Percentiles rank a stretch among this genome's conserved stretches.
These are phyloP conservation scores for Pseudomyrmex gracilis DNA, from an alignment of 1,140 invertebrate genomes.

Conservation along the genomic window DNA sequence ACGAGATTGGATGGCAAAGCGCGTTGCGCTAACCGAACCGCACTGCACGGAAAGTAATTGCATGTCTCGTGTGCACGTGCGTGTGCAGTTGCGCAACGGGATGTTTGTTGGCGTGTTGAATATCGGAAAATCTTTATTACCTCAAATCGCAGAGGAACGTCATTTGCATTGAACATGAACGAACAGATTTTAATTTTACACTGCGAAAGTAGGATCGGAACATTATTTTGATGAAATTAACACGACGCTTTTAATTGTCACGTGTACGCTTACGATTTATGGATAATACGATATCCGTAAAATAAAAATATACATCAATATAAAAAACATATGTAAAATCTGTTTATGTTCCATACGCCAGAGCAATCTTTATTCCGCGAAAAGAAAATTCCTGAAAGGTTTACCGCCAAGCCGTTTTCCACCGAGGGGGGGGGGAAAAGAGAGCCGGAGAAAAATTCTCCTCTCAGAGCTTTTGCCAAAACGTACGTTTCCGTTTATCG, in stretches of 20 bases:
- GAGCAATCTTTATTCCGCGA: constrained; percentile 19
- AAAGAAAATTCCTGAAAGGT: constrained; percentile 4
- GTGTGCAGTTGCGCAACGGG: background rate
- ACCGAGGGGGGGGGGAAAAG: background rate
- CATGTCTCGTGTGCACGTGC: constrained; percentile 23
- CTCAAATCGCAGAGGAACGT: background rate
- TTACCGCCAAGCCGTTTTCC: background rate
- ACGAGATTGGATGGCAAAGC: constrained; percentile 71
- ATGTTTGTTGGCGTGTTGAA: background rate
- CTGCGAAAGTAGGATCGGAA: background rate
- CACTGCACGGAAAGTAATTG: constrained; percentile 14
- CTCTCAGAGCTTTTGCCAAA: background rate
- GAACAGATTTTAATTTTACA: background rate
- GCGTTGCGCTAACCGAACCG: constrained; percentile 27
- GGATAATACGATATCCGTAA: background rate
- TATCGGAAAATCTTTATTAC: background rate
- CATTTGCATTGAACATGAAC: background rate
- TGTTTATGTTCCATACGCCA: background rate
- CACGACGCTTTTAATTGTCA: background rate
- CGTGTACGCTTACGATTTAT: background rate
- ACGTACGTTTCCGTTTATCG: constrained; percentile 45
- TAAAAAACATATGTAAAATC: background rate
- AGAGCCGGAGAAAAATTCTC: background rate
- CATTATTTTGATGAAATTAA: background rate
- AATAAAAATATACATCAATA: background rate